Evolutionary conservation across 2,888 invertebrate species (phyloP), one percentile per base, ranked within the genome.

Genomic region (Synanthedon formicaeformis): DNA sequence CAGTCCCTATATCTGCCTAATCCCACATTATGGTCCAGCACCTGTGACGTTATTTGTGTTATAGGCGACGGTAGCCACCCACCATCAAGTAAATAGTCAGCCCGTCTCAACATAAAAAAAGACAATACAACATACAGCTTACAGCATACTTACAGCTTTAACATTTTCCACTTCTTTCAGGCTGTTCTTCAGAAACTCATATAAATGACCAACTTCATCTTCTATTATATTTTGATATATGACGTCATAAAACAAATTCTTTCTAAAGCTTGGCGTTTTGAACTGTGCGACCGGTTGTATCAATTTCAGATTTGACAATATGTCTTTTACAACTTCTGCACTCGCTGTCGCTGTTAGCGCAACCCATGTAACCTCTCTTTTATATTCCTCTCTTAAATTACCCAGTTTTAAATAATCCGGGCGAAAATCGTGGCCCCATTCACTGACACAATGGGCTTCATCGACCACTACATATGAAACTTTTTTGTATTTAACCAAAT

Each of bases 391-490:
- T 64, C 86, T 69, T 48, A 87, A 63, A 52, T 75, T 65, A 12
- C 97, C 96, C 23, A 99, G 84, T 77, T 96, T 96, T 18, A 98
- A 88, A 76, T 98, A 99, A 78, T 97, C 96, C 0, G 97, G 97
- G 6, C 97, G 89, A 76, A 99, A 99, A 79, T 99, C 98, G 81
- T 99, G 99, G 0, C 99, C 99, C 99, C 99, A 99, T 67, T 99
- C 95, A 66, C 97, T 97, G 0, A 99, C 96, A 85, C 98, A 98
- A 81, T 98, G 98, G 1, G 97, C 98, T 86, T 99, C 99, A 81
- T 99, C 99, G 11, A 99, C 94, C 18, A 98, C 93, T 64, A 99
- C 92, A 76, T 96, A 97, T 0, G 94, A 93, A 4, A 99, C 81
- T 70, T 95, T 92, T 53, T 93, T 91, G 66, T 91, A 91, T 65